A percentile compares a stretch with the other conserved stretches of the same genome.
phyloP scores from a whole-genome alignment of 2,113 vertebrate species.

The Acinonyx jubatus region DNA sequence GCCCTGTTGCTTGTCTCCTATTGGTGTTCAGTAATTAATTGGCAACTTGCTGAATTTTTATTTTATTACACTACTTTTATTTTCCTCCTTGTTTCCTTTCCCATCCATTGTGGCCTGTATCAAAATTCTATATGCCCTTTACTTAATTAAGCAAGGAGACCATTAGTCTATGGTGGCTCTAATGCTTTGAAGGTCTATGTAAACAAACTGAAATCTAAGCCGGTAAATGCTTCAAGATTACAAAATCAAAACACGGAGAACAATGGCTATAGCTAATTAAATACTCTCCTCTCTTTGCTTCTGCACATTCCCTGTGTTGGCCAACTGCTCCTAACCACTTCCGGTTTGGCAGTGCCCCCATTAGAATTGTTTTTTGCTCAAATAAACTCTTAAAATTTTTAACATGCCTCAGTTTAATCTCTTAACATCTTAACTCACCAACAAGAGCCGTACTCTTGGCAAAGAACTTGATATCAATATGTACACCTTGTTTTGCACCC shows the following conservation, averaged over 20 bases:
- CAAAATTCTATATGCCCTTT: background rate
- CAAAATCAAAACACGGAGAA: background rate
- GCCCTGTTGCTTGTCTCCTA: background rate
- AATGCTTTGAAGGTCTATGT: background rate
- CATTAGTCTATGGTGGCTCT: background rate
- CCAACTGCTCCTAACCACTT: background rate
- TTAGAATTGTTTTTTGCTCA: background rate
- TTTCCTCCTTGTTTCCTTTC: background rate
- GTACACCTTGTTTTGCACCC: background rate
- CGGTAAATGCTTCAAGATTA: background rate
- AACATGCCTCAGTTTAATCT: background rate
- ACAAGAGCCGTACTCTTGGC: background rate
- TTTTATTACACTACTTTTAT: background rate
- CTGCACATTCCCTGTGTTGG: background rate
- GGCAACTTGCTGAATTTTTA: background rate
- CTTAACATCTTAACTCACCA: background rate
- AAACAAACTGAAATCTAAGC: background rate
- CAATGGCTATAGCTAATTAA: background rate
- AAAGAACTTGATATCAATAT: background rate
- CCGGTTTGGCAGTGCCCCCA: accelerated
- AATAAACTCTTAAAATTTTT: background rate
- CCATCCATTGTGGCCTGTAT: background rate
- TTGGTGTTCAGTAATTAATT: background rate
- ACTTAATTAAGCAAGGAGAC: background rate
- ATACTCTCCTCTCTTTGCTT: background rate